These are phyloP conservation scores for Drosophila yakuba DNA, from an alignment of 1,140 invertebrate genomes.

Conservation along the genomic window DNA sequence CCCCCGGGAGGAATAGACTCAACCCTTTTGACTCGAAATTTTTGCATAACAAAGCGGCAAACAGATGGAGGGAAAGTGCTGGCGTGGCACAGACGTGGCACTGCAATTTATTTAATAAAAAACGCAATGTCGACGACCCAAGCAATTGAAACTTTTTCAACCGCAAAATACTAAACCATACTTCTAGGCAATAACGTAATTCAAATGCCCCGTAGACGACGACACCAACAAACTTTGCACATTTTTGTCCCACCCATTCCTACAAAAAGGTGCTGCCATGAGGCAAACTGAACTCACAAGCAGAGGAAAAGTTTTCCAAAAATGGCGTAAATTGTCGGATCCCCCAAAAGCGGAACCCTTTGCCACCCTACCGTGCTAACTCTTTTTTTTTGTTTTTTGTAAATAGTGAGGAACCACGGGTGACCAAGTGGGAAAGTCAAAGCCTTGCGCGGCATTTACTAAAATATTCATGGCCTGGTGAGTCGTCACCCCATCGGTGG, in stretches of 20 bases:
- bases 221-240: constrained; percentile 73
- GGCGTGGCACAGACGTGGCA: constrained; percentile 29
- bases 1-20: constrained; percentile 27
- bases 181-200: constrained; percentile 80
- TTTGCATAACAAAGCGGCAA: constrained; percentile 71
- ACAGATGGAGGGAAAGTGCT: neutral
- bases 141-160: constrained; percentile 81
- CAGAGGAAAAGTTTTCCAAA: constrained; percentile 58
- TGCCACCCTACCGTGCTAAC: neutral
- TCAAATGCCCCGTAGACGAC: constrained; percentile 67
- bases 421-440: constrained; percentile 75
- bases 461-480: constrained; percentile 79
- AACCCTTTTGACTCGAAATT: constrained; percentile 48
- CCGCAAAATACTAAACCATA: constrained; percentile 79
- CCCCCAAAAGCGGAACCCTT: constrained; percentile 48
- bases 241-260: constrained; percentile 45
- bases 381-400: constrained; percentile 30
- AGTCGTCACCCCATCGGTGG: constrained; percentile 56
- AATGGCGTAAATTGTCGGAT: constrained; percentile 74
- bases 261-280: constrained; percentile 1
- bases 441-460: constrained; percentile 74
- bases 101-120: constrained; percentile 81
- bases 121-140: constrained; percentile 62
- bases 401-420: constrained; percentile 60
- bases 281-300: constrained; percentile 40